phyloP scores from a whole-genome alignment of 2,888 invertebrate genomes.

The Drosophila prostipennis region DNA sequence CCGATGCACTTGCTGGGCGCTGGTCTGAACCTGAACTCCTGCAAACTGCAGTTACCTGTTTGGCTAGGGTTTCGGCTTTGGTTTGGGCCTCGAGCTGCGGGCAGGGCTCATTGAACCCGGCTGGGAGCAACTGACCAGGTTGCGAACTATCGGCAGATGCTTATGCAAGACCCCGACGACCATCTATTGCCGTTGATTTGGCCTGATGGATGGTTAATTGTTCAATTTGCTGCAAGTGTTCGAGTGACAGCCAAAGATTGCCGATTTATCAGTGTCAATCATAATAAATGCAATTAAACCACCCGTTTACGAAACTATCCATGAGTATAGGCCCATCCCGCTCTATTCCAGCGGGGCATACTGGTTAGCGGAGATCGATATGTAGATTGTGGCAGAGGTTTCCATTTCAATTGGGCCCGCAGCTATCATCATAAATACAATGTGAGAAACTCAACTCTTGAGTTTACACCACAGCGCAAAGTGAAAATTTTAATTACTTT shows the following conservation, averaged over 20 bases:
- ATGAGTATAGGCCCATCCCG: conserved; percentile 4
- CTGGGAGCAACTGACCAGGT: conserved; percentile 16
- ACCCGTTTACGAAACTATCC: conserved; percentile 54
- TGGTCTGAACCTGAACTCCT: conserved; percentile 37
- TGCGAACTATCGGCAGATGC: conserved; percentile 21
- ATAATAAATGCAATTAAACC: conserved; percentile 74
- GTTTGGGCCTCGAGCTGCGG: conserved; percentile 41
- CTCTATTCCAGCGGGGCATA: conserved; percentile 5
- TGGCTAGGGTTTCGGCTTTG: conserved; percentile 6
- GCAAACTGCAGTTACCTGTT: conserved; percentile 48
- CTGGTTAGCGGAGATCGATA: conserved; percentile 23
- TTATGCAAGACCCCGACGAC: conserved; percentile 33
- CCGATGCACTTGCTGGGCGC: conserved; percentile 29
- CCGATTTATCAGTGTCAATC: conserved; percentile 70
- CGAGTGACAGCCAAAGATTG: conserved; percentile 45
- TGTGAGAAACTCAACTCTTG: conserved; percentile 33
- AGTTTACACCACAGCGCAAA: conserved; percentile 16
- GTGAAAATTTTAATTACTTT: background rate
- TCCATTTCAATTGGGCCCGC: conserved; percentile 69
- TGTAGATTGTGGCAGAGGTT: conserved; percentile 42
- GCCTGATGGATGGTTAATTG: conserved; percentile 61
- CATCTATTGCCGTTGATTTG: conserved; percentile 63
- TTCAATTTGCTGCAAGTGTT: conserved; percentile 64
- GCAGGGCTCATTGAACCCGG: conserved; percentile 73
- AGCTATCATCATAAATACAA: conserved; percentile 29